Percentiles rank a stretch among this genome's conserved stretches.
phyloP scores from a whole-genome alignment of 2,888 invertebrate genomes.

The Clunio marinus region DNA sequence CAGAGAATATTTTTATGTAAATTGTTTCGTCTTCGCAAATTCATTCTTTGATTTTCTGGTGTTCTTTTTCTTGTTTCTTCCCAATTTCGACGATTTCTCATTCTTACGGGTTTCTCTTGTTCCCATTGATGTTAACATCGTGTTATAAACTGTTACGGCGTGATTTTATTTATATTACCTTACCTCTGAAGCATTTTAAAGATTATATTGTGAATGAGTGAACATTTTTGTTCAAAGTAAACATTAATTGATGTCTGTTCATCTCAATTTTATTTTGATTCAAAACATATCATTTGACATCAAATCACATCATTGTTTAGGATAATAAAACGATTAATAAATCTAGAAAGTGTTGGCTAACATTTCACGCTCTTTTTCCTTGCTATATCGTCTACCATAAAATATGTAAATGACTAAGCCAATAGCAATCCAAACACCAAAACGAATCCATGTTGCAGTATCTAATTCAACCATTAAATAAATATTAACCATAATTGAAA shows the following conservation, averaged over 20 bases:
- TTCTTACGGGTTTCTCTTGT: slow-evolving; percentile 20
- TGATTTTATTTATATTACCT: slow-evolving; percentile 30
- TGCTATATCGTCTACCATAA: slow-evolving; percentile 45
- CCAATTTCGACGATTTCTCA: background rate
- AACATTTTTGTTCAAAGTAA: background rate
- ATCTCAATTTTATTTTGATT: too few species aligned
- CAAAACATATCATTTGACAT: too few species aligned
- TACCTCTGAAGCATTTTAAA: too few species aligned
- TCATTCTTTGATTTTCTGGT: background rate
- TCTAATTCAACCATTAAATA: slow-evolving; percentile 22
- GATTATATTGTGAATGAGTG: too few species aligned
- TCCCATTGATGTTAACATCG: slow-evolving; percentile 36
- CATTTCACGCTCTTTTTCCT: slow-evolving; percentile 51
- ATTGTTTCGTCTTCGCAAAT: background rate
- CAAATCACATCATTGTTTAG: too few species aligned
- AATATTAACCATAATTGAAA: background rate
- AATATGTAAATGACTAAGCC: slow-evolving; percentile 43
- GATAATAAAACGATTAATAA: too few species aligned
- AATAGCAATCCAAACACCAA: slow-evolving; percentile 22
- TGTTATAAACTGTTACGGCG: slow-evolving; percentile 31
- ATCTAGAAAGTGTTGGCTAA: too few species aligned
- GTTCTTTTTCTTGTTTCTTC: background rate
- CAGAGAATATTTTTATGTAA: slow-evolving; percentile 15
- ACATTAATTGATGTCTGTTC: background rate
- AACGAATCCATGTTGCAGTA: slow-evolving; percentile 26